Conservation (phyloP, 2,797 vertebrate genomes). For the Mormyrops boulengeri region DNA sequence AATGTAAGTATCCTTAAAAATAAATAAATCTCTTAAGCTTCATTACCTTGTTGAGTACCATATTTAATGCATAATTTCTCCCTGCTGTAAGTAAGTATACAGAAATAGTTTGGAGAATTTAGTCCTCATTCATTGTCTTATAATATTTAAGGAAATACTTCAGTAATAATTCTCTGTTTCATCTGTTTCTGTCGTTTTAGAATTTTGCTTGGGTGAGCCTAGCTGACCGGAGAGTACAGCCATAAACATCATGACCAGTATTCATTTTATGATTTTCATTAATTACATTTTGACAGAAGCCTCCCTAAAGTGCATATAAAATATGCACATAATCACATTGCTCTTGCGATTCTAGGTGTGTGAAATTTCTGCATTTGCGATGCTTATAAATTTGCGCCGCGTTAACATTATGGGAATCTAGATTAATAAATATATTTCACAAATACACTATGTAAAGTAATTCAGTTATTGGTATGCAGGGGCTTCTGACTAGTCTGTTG, state of each 20-base stretch:
- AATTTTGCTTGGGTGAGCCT: neutral
- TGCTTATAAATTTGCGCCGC: neutral
- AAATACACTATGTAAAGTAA: neutral
- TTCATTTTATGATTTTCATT: neutral
- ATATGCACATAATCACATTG: neutral
- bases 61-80: neutral
- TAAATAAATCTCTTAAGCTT: neutral
- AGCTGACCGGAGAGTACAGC: neutral
- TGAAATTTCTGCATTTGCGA: neutral
- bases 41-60: neutral
- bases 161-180: neutral
- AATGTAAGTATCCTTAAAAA: neutral
- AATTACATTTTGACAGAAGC: neutral
- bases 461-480: neutral
- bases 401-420: constrained; percentile 7
- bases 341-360: neutral
- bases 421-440: neutral
- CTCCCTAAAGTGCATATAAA: neutral
- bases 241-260: neutral
- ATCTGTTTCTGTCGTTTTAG: neutral
- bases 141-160: neutral
- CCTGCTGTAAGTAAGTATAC: neutral
- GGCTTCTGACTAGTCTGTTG: neutral
- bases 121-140: neutral
- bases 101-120: neutral